Evolutionary conservation across 2,888 invertebrate species (phyloP).

Genomic region (Apamea epomidion): DNA sequence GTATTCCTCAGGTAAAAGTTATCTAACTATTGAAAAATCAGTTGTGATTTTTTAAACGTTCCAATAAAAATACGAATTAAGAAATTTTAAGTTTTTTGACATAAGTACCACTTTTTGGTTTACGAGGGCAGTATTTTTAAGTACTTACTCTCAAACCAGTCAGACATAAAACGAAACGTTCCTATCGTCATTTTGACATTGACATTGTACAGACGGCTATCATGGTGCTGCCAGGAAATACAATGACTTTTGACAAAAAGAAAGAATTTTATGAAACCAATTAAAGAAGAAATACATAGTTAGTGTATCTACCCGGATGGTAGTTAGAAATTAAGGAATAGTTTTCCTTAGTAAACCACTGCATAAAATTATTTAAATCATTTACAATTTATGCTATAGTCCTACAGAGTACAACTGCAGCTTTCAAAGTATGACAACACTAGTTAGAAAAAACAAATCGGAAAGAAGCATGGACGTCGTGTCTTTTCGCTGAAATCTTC

Average conservation of each 20-base stretch:
- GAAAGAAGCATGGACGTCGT: slow-evolving; percentile 71
- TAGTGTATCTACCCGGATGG: neutral
- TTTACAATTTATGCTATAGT: neutral
- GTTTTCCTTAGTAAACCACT: neutral
- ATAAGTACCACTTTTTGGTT: neutral
- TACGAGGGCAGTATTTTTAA: neutral
- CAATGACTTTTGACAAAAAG: neutral
- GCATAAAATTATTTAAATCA: neutral
- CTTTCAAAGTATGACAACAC: slow-evolving; percentile 51
- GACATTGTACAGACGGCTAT: neutral
- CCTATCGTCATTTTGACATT: slow-evolving; percentile 10
- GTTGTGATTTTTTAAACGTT: neutral
- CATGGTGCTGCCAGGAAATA: neutral
- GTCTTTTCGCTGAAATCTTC: slow-evolving; percentile 72
- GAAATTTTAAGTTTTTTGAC: neutral
- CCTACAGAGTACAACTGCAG: neutral
- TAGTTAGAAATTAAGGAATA: neutral
- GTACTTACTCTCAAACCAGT: neutral
- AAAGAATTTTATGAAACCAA: neutral
- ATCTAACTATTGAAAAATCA: too few species aligned
- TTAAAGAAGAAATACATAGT: too few species aligned
- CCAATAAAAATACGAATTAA: neutral
- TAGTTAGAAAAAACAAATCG: slow-evolving; percentile 60
- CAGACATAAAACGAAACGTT: slow-evolving; percentile 9
- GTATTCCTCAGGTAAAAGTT: too few species aligned